Evolutionary conservation across 2,113 vertebrate species (phyloP), one percentile per base, ranked within the genome.

Genomic region (Suncus etruscus): DNA sequence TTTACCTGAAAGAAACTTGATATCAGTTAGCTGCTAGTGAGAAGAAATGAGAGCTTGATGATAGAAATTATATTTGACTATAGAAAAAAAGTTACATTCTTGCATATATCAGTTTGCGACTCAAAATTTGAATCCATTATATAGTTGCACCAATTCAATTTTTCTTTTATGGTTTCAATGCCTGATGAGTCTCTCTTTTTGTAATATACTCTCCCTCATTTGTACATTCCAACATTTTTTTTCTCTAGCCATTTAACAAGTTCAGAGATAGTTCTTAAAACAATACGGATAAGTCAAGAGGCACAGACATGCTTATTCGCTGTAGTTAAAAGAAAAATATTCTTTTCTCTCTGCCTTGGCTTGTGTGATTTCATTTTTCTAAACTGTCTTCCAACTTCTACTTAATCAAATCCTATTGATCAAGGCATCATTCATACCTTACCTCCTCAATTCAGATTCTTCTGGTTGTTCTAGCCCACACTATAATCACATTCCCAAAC

Each of bases 1-100:
- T 96, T 94, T 95, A 95, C 96, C 95, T 96, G 95, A 96, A 95
- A 95, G 94, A 68, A 90, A 94, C 94, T 92, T 94, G 88, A 90
- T 95, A 90, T 48, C 80, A 80, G 88, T 91, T 93, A 91, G 90
- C 65, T 93, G 83, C 90, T 87, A 74, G 68, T 80, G 89, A 94
- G 86, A 29, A 90, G 76, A 95, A 95, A 94, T 93, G 86, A 79
- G 63, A 95, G 76, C 92, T 94, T 96, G 95, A 95, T 96, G 94
- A 95, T 81, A 91, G 93, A 95, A 96, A 96, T 96, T 95, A 95
- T 83, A 90, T 94, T 93, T 95, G 80, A 90, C 83, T 96, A 95
- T 89, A 91, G 90, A 96, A 95, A 94, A 95, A 80, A 96, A 96
- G 86, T 96, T 95, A 81, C 45, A 54, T 90, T 89, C 95, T 95